These are phyloP conservation scores for Cerastis rubricosa DNA, from an alignment of 2,888 invertebrate species.

Conservation along the genomic window DNA sequence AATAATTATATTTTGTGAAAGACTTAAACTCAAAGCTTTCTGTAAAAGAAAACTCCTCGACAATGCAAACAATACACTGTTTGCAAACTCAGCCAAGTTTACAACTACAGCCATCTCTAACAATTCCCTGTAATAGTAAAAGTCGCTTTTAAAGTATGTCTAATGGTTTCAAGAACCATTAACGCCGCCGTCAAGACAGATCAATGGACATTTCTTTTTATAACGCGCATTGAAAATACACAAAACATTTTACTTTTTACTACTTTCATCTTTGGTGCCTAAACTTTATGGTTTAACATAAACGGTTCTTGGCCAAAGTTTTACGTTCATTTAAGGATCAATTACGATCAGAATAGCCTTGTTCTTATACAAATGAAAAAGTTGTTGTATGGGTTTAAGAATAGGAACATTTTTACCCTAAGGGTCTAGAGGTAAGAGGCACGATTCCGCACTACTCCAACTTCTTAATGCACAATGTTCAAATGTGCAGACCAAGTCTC, in stretches of 20 bases:
- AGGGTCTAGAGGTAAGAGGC: conserved; percentile 8
- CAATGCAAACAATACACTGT: conserved; percentile 28
- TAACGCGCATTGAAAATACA: conserved; percentile 48
- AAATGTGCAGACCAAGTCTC: conserved; percentile 7
- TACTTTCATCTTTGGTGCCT: conserved; percentile 35
- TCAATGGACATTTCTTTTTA: conserved; percentile 56
- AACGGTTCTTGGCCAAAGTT: conserved; percentile 20
- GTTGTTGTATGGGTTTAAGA: neutral
- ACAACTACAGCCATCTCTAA: conserved; percentile 30
- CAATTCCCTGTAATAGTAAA: conserved; percentile 52
- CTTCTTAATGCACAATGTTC: conserved; percentile 2
- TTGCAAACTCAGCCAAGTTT: conserved; percentile 33
- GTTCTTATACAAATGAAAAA: neutral
- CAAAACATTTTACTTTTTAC: conserved; percentile 50
- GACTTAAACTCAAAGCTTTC: neutral
- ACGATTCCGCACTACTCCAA: neutral
- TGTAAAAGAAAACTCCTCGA: neutral
- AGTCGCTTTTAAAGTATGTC: conserved; percentile 48
- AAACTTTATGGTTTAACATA: conserved; percentile 38
- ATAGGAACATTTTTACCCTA: conserved; percentile 7
- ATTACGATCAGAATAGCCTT: conserved; percentile 32
- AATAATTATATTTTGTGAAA: neutral
- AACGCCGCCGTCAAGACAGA: conserved; percentile 55
- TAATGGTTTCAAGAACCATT: conserved; percentile 62
- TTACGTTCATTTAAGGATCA: conserved; percentile 28